Conservation (phyloP, 2,113 vertebrate species). For the Machaerirhynchus nigripectus region DNA sequence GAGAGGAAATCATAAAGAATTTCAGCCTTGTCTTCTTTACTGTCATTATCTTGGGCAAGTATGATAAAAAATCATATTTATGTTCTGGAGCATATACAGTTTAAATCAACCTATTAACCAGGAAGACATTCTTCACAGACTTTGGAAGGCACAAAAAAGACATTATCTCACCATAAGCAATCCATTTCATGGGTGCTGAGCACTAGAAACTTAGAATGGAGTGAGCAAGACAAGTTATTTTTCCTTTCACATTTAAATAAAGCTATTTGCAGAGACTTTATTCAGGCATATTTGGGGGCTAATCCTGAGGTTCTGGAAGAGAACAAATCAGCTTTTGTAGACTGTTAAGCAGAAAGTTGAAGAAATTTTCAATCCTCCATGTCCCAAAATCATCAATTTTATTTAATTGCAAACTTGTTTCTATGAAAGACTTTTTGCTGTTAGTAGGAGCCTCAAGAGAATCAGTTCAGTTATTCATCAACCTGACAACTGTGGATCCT, state of each 20-base stretch:
- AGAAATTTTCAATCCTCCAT: not conserved
- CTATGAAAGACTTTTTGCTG: not conserved
- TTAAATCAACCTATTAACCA: conserved; percentile 71
- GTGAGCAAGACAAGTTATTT: not conserved
- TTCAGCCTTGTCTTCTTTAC: conserved; percentile 63
- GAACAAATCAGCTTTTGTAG: not conserved
- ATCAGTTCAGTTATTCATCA: not conserved
- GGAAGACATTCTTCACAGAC: conserved; percentile 67
- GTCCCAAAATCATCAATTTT: not conserved
- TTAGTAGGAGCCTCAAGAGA: not conserved
- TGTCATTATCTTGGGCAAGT: conserved; percentile 54
- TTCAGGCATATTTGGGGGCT: not conserved
- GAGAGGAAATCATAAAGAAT: conserved; percentile 49
- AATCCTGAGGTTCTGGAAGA: not conserved
- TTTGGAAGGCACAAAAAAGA: conserved; percentile 63
- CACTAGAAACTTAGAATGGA: conserved; percentile 17
- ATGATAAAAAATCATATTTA: conserved; percentile 69
- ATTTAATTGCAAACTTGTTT: not conserved
- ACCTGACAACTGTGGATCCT: not conserved
- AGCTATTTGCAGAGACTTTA: not conserved
- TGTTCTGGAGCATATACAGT: conserved; percentile 62
- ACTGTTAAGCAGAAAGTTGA: not conserved
- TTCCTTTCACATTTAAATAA: conserved; percentile 9
- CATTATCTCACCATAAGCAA: conserved; percentile 54
- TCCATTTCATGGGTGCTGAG: conserved; percentile 58